These are phyloP conservation scores for Ivindomyrus marchei DNA, from an alignment of 2,113 vertebrate genomes.

Conservation along the genomic window DNA sequence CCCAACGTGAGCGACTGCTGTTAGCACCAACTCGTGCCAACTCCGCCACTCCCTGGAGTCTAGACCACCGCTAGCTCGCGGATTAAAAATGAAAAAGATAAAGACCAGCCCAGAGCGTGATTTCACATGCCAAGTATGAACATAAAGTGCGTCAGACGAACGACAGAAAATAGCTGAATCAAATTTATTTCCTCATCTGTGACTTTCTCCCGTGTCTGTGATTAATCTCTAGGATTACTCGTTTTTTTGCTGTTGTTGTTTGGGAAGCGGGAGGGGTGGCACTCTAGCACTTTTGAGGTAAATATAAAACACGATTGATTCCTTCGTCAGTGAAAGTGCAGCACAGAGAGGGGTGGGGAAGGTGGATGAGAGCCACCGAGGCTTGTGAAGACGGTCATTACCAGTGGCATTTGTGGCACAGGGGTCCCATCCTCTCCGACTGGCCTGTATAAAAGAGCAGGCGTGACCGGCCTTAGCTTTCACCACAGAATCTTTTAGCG, in stretches of 20 bases:
- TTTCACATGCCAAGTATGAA: neutral
- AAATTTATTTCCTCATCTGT: neutral
- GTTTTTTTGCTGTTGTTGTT: neutral
- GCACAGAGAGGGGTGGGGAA: neutral
- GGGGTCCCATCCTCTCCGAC: neutral
- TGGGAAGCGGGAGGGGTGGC: neutral
- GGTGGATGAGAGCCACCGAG: neutral
- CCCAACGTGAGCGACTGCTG: neutral
- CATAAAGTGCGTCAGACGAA: neutral
- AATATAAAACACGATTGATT: neutral
- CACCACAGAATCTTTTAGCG: neutral
- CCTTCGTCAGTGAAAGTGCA: neutral
- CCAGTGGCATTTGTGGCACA: neutral
- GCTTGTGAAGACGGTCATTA: neutral
- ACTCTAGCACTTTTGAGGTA: neutral
- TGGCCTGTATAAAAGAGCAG: neutral
- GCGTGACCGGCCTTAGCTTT: neutral
- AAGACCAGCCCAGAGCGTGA: neutral
- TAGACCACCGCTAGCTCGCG: neutral
- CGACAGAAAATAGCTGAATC: neutral
- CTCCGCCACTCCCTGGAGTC: neutral
- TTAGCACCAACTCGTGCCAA: neutral
- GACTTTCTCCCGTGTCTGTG: neutral
- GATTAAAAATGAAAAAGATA: neutral
- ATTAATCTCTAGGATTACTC: neutral